Percentiles rank a stretch among this genome's conserved stretches.
phyloP scores from a whole-genome alignment of 1,140 invertebrate species.

The Platyura marginata region DNA sequence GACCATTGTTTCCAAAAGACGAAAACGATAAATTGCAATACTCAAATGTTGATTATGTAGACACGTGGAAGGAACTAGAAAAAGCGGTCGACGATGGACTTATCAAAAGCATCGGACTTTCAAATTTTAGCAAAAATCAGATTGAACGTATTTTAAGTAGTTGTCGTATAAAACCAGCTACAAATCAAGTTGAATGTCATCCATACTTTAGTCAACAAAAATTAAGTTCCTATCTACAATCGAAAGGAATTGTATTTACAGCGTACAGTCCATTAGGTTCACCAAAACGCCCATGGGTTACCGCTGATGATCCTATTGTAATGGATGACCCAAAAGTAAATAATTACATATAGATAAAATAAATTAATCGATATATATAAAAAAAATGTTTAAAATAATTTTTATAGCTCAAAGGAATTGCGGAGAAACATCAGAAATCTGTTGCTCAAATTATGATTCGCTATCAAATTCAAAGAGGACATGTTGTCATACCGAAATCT shows the following conservation, averaged over 20 bases:
- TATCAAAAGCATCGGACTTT: constrained; percentile 50
- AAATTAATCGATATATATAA: no score
- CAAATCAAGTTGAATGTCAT: constrained; percentile 46
- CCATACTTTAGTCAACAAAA: constrained; percentile 45
- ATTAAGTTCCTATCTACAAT: constrained; percentile 36
- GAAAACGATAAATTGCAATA: no score
- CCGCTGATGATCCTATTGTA: not conserved
- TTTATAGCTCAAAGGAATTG: no score
- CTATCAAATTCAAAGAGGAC: no score
- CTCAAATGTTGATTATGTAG: constrained; percentile 43
- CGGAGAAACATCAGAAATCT: no score
- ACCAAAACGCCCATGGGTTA: constrained; percentile 22
- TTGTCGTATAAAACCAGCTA: constrained; percentile 43
- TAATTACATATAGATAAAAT: no score
- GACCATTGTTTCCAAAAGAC: constrained; percentile 16
- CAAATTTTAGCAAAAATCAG: constrained; percentile 60
- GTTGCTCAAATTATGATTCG: no score
- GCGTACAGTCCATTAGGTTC: no score
- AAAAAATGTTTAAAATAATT: no score
- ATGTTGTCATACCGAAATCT: no score
- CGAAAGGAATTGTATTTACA: no score
- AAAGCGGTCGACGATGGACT: constrained; percentile 40
- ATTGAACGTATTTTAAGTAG: constrained; percentile 37
- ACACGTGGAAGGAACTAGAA: constrained; percentile 62
- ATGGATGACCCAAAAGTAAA: constrained; percentile 40